Evolutionary conservation across 2,888 invertebrate species (phyloP), one percentile per base, ranked within the genome.

Genomic region (Erebia palarica): DNA sequence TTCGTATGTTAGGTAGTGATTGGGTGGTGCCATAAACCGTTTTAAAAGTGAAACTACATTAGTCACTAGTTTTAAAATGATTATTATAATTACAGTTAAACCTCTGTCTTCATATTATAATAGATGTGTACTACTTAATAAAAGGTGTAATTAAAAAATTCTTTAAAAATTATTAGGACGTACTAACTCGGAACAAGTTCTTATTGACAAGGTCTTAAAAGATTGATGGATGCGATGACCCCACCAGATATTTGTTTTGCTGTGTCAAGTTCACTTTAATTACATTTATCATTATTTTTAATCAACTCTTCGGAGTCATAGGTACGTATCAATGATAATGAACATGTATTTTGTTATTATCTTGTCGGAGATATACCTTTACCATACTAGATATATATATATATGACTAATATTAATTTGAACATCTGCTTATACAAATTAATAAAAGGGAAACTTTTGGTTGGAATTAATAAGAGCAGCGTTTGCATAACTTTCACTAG

Each of bases 191-290:
- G 78, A 79, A 76, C 76, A 76, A 76, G 80, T 77, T 77, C 73
- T 69, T 75, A 80, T 76, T 72, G 75, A 78, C 87, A 88, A 89
- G 90, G 88, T 78, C 80, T 73, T 53, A 44, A 51, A 53, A 88
- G 90, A 90, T 89, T 90, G 88, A 90, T 90, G 76, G 84, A 78
- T 76, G 75, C 77, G 82, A 83, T 88, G 89, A 88, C 89, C 90
- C 86, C 79, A 79, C 80, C 80, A 78, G 81, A 84, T 84, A 85
- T 84, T 88, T 85, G 85, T 85, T 84, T 83, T 82, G 80, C 78
- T 76, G 79, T 81, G 85, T 86, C 88, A 86, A 87, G 86, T 86
- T 84, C 84, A 85, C 81, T 84, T 84, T 87, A 84, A 88, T 88
- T 88, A 78, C 75, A 78, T 80, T 79, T 79, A 81, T 80, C 79